phyloP scores from a whole-genome alignment of 2,797 vertebrate genomes.

The Sebastes steindachneri region DNA sequence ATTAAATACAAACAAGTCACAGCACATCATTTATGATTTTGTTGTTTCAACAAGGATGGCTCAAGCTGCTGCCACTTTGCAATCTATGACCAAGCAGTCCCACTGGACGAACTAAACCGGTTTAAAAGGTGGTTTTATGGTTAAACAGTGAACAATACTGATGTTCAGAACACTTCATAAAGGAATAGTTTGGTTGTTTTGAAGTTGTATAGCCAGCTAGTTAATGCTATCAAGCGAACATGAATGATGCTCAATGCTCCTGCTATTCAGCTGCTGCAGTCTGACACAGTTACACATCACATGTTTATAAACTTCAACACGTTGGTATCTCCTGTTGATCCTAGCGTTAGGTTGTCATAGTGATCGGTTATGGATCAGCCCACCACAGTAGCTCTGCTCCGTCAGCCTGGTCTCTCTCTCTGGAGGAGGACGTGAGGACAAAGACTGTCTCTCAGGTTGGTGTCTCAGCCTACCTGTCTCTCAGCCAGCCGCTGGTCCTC shows the following conservation, averaged over 20 bases:
- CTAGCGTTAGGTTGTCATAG: rapidly evolving
- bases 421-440: conserved; percentile 40
- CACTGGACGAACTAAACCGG: too few species aligned
- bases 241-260: neutral
- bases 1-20: neutral
- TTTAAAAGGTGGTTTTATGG: too few species aligned
- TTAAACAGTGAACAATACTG: too few species aligned
- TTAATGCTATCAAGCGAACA: conserved; percentile 51
- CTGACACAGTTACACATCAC: rapidly evolving
- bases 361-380: neutral
- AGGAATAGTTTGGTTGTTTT: too few species aligned
- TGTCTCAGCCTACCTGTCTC: conserved; percentile 37
- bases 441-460: conserved; percentile 34
- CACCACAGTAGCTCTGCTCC: conserved; percentile 20
- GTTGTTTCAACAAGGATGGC: too few species aligned
- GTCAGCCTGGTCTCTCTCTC: conserved; percentile 41
- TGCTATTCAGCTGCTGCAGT: neutral
- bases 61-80: too few species aligned
- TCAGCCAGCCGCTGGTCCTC: neutral
- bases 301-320: neutral
- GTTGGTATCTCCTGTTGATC: rapidly evolving
- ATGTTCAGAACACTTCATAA: too few species aligned
- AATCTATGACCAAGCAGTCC: too few species aligned
- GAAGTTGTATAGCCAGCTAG: neutral
- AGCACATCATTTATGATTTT: too few species aligned